Percentiles rank a stretch among this genome's conserved stretches.
phyloP scores from a whole-genome alignment of 2,113 vertebrate species.

The Nymphicus hollandicus region DNA sequence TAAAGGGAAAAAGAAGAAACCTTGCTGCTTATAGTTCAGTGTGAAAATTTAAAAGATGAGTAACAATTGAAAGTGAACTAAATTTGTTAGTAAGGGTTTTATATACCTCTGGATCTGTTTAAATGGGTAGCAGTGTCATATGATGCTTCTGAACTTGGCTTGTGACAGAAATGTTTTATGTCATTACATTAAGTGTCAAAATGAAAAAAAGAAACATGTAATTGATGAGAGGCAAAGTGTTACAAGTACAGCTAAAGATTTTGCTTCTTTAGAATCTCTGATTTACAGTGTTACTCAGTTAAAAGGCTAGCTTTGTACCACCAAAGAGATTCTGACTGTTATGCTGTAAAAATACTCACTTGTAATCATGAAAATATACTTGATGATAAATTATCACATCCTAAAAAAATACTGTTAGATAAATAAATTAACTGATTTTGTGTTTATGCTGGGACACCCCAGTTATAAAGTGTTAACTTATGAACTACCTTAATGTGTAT shows the following conservation, averaged over 20 bases:
- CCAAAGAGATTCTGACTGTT: background rate
- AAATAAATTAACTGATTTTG: background rate
- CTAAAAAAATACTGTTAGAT: background rate
- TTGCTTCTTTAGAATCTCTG: conserved; percentile 6
- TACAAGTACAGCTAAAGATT: background rate
- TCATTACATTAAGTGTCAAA: background rate
- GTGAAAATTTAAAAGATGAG: background rate
- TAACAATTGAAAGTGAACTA: background rate
- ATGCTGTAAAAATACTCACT: background rate
- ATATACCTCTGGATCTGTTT: background rate
- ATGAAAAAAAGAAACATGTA: background rate
- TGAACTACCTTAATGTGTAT: background rate
- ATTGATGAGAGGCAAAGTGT: background rate
- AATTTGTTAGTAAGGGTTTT: background rate
- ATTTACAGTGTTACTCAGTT: background rate
- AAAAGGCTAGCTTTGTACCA: background rate
- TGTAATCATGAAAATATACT: background rate
- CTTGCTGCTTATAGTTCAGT: background rate
- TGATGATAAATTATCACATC: background rate
- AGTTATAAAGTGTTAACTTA: background rate
- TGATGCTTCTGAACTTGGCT: background rate
- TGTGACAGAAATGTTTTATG: background rate
- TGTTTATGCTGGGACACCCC: background rate
- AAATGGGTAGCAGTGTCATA: background rate
- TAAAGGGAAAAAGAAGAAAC: background rate